Evolutionary conservation across 2,113 vertebrate species (phyloP).

Genomic region (Sigmodon hispidus): DNA sequence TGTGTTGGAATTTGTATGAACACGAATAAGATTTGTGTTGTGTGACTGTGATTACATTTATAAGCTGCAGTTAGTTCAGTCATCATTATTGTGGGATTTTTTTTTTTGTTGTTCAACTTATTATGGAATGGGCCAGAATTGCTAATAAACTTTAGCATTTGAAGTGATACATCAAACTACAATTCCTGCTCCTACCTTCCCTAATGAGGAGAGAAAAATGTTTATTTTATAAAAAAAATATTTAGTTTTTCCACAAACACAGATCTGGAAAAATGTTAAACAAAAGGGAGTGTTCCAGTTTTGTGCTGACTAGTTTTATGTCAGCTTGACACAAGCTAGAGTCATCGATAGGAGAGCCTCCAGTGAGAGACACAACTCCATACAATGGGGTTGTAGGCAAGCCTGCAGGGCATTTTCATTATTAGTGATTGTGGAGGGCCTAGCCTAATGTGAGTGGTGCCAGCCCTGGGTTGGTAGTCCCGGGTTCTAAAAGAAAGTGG

Average conservation of each 20-base stretch:
- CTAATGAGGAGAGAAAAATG: conserved; percentile 27
- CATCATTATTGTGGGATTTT: not conserved
- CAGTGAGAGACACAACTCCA: not conserved
- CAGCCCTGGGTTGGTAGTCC: not conserved
- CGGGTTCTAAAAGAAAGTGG: not conserved
- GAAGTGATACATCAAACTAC: not conserved
- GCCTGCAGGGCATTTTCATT: not conserved
- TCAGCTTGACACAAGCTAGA: not conserved
- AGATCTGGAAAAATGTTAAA: not conserved
- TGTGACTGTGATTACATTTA: not conserved
- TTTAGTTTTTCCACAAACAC: not conserved
- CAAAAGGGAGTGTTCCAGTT: not conserved
- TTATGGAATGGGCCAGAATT: not conserved
- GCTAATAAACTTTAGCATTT: not conserved
- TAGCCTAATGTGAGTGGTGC: not conserved
- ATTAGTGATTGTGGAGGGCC: not conserved
- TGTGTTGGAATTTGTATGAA: not conserved
- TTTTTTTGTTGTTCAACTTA: not conserved
- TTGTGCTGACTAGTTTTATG: not conserved
- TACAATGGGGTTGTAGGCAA: not conserved
- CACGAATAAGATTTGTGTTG: conserved; percentile 11
- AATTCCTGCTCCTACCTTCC: not conserved
- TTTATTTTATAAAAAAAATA: not conserved
- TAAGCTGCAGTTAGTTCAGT: not conserved
- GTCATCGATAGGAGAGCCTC: not conserved